phyloP scores from a whole-genome alignment of 1,140 invertebrate genomes.

The Pseudomyrmex sp. region DNA sequence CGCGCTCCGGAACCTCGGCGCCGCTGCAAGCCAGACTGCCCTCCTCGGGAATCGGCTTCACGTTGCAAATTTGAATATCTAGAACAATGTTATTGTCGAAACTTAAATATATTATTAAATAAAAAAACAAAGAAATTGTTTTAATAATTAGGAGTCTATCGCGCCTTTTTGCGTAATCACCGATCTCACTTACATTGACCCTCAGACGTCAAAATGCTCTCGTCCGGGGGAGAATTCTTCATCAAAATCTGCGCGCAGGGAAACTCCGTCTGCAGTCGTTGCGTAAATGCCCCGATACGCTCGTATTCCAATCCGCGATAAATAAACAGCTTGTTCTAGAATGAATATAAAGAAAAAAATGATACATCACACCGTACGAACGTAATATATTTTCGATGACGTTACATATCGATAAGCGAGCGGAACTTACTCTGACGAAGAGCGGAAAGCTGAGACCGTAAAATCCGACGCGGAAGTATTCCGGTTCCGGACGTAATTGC shows the following conservation, averaged over 20 bases:
- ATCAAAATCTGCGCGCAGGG: constrained; percentile 95
- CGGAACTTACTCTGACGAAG: constrained; percentile 93
- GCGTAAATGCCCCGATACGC: constrained; percentile 96
- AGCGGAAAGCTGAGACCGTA: constrained; percentile 97
- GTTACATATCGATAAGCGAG: too few relatives aligned
- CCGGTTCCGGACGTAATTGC: constrained; percentile 94
- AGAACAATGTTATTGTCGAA: background rate
- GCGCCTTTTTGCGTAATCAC: background rate
- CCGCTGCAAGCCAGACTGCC: constrained; percentile 86
- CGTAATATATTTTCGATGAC: background rate
- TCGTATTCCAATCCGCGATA: constrained; percentile 98
- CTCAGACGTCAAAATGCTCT: constrained; percentile 93
- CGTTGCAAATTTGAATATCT: constrained; percentile 98
- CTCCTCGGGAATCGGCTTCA: constrained; percentile 93
- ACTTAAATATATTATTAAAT: too few relatives aligned
- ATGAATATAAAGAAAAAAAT: constrained; percentile 65
- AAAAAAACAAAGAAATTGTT: too few relatives aligned
- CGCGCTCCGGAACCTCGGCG: constrained; percentile 93
- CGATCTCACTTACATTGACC: constrained; percentile 90
- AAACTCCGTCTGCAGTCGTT: constrained; percentile 96
- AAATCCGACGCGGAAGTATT: constrained; percentile 98
- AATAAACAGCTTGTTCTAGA: constrained; percentile 97
- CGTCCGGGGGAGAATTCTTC: constrained; percentile 96
- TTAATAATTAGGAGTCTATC: too few relatives aligned
- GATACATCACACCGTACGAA: too few relatives aligned